Evolutionary conservation across 1,140 invertebrate species (phyloP).

Genomic region (Dendroctonus valens): DNA sequence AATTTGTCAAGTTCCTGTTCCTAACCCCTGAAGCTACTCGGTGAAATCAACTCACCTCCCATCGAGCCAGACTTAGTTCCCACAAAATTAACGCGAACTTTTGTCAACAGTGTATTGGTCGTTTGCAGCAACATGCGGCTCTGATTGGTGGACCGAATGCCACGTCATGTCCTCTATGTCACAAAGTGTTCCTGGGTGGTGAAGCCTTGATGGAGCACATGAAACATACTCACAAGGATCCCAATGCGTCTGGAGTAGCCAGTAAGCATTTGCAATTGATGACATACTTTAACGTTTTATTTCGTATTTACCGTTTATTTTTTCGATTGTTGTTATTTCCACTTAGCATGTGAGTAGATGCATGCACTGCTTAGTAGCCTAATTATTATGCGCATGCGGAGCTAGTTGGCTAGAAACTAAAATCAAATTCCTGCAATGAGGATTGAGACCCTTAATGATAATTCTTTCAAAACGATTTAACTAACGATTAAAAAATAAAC

Average conservation of each 20-base stretch:
- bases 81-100: constrained; percentile 46
- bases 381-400: not conserved
- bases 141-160: constrained; percentile 87
- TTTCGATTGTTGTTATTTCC: no score
- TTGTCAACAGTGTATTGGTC: constrained; percentile 53
- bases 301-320: no score
- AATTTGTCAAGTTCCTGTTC: no score
- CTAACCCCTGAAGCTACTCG: no score
- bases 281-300: no score
- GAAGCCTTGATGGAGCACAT: constrained; percentile 93
- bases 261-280: constrained; percentile 67
- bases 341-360: no score
- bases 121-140: constrained; percentile 89
- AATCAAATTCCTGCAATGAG: not conserved
- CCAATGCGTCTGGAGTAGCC: constrained; percentile 80
- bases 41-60: not conserved
- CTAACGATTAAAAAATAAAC: constrained; percentile 40
- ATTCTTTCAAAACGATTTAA: constrained; percentile 14
- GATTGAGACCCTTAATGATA: constrained; percentile 11
- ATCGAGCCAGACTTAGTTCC: constrained; percentile 8
- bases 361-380: no score
- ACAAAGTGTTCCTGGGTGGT: constrained; percentile 85
- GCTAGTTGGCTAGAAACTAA: not conserved
- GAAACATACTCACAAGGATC: constrained; percentile 93
- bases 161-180: constrained; percentile 86